Evolutionary conservation across 2,797 vertebrate genomes (phyloP).

Genomic region (Margarornis squamiger): DNA sequence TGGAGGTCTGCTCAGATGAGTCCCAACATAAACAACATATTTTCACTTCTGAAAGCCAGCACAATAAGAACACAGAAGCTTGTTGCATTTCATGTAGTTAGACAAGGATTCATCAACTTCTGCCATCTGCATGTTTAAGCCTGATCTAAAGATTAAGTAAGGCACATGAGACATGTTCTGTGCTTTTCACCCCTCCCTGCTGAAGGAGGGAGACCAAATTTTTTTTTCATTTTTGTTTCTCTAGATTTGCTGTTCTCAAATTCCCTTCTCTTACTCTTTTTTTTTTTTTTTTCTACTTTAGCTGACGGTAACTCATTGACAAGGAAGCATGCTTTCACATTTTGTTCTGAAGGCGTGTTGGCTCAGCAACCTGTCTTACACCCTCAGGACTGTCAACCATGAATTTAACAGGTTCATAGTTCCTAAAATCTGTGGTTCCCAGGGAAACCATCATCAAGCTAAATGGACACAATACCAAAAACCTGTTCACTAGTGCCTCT

Average conservation of each 20-base stretch:
- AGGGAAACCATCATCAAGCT: background rate
- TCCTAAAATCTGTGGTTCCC: background rate
- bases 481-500: background rate
- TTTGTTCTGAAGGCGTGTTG: background rate
- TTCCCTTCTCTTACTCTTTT: background rate
- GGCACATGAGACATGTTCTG: rapidly evolving
- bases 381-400: background rate
- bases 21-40: background rate
- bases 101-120: background rate
- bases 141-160: background rate
- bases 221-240: background rate
- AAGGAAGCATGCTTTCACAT: background rate
- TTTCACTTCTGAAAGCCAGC: background rate
- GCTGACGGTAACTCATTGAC: background rate
- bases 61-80: background rate
- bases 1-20: background rate
- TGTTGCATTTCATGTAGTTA: background rate
- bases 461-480: background rate
- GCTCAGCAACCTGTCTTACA: background rate
- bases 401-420: background rate
- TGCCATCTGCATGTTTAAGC: background rate
- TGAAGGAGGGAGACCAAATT: background rate
- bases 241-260: background rate
- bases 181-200: background rate
- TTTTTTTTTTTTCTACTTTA: background rate